phyloP scores from a whole-genome alignment of 1,140 invertebrate genomes.

The Cyrtorhinus lividipennis region DNA sequence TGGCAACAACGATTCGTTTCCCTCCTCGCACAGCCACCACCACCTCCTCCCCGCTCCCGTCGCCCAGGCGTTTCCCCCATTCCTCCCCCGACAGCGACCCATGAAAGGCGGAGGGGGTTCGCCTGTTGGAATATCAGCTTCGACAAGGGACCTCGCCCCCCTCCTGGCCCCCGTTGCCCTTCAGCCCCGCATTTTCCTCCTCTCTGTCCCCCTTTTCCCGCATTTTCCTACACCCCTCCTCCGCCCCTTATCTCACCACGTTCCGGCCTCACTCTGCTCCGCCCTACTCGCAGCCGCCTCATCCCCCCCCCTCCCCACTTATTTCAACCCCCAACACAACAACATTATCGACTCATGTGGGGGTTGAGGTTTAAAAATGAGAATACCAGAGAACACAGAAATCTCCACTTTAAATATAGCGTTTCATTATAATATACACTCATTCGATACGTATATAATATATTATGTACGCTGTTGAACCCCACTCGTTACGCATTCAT shows the following conservation, averaged over 20 bases:
- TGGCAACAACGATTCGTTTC: constrained; percentile 3
- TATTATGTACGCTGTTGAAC: too few relatives aligned
- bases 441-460: too few relatives aligned
- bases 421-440: too few relatives aligned
- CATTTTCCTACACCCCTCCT: too few relatives aligned
- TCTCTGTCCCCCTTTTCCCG: too few relatives aligned
- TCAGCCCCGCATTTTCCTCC: not conserved
- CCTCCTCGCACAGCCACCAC: not conserved
- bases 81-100: not conserved
- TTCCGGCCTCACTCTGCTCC: too few relatives aligned
- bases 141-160: not conserved
- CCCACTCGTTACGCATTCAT: too few relatives aligned
- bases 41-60: not conserved
- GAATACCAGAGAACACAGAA: too few relatives aligned
- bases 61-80: not conserved
- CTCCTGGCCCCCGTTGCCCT: not conserved
- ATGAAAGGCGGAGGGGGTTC: not conserved
- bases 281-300: too few relatives aligned
- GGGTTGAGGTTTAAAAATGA: constrained; percentile 3
- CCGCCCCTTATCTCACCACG: too few relatives aligned
- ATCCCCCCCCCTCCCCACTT: too few relatives aligned
- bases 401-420: too few relatives aligned
- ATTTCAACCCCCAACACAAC: constrained; percentile 1
- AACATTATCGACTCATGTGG: constrained; percentile 9
- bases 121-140: constrained; percentile 8